These are phyloP conservation scores for Synaphobranchus kaupii DNA, from an alignment of 2,797 vertebrate genomes.

Conservation along the genomic window DNA sequence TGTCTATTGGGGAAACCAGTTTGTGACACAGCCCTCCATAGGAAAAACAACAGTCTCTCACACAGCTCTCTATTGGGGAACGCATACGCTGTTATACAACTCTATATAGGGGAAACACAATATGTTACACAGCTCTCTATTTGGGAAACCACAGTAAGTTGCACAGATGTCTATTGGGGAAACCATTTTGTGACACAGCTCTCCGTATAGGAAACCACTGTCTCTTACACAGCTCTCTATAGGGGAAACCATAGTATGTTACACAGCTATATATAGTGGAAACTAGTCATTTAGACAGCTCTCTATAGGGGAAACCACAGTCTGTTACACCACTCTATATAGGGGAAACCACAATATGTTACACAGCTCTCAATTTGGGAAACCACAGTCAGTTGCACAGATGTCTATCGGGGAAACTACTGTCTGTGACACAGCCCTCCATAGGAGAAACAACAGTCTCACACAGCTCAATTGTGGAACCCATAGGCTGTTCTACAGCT, in stretches of 20 bases:
- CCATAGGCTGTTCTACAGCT: too few species aligned
- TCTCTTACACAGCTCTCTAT: neutral
- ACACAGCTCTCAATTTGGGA: neutral
- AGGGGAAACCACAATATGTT: neutral
- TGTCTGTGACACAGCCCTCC: neutral
- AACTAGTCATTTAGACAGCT: neutral
- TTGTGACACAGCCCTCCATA: neutral
- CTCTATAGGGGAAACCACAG: neutral
- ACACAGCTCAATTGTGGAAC: too few species aligned
- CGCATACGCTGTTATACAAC: neutral
- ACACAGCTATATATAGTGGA: neutral
- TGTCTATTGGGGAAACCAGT: neutral
- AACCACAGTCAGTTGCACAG: too few species aligned
- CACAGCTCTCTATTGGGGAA: neutral
- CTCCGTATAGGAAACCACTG: neutral
- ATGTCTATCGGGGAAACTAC: neutral
- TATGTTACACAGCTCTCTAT: neutral
- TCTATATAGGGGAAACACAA: neutral
- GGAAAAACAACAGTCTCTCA: neutral
- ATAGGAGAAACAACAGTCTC: neutral
- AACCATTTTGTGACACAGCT: too few species aligned
- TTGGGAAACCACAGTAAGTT: neutral
- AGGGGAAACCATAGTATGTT: constrained; percentile 40
- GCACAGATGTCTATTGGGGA: too few species aligned
- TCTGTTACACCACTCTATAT: neutral